These are phyloP conservation scores for Dromiciops gliroides DNA, from an alignment of 2,113 vertebrate genomes.

Conservation along the genomic window DNA sequence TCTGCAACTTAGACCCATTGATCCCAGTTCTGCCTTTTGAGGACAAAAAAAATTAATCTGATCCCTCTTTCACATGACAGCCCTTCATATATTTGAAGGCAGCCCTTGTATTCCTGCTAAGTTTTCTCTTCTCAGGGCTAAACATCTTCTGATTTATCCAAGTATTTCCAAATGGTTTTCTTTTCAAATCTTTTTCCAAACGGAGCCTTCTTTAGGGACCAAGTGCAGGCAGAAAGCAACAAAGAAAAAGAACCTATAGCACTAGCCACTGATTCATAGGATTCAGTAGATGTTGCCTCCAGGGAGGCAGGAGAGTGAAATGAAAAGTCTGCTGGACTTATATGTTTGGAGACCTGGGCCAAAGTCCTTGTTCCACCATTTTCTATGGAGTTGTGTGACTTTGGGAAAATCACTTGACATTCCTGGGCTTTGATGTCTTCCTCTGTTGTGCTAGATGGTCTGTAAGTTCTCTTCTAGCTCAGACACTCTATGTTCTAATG, in stretches of 20 bases:
- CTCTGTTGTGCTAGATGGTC: neutral
- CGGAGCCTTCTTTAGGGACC: neutral
- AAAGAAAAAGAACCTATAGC: neutral
- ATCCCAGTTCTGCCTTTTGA: neutral
- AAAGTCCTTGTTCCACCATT: neutral
- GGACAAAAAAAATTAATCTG: neutral
- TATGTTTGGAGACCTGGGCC: neutral
- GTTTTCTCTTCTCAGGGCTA: neutral
- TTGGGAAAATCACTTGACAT: neutral
- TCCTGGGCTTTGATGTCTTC: neutral
- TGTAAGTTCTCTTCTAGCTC: neutral
- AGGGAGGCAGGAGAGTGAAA: neutral
- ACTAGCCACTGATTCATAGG: neutral
- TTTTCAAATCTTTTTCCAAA: neutral
- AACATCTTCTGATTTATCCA: neutral
- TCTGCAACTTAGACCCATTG: neutral
- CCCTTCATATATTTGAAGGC: neutral
- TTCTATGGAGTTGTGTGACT: neutral
- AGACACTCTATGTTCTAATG: neutral
- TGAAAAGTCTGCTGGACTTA: neutral
- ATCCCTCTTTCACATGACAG: neutral
- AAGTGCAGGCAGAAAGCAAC: neutral
- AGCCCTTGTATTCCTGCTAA: neutral
- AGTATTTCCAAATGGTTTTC: neutral
- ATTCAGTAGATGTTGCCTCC: neutral